Base-by-base conservation (phyloP, 2,797 vertebrate genomes). In the Pipistrellus kuhlii region DNA sequence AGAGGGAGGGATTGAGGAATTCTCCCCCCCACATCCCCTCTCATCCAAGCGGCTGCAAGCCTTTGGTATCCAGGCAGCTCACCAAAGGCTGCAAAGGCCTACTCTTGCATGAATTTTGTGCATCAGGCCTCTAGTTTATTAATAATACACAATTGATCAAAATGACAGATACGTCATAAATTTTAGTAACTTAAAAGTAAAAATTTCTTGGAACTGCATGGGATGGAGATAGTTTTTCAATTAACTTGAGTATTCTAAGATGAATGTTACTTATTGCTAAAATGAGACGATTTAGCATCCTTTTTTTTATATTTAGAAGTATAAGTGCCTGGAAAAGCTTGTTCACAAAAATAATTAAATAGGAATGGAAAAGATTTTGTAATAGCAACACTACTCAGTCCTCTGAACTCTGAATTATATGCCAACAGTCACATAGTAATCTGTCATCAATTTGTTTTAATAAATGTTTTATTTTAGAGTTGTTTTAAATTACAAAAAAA, bases 381-480 rank as follows among this genome's bases (percentile, higher is more conserved):
- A 53, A 38, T 1, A 88, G 55, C 57, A 81, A 35, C 66, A 48
- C 35, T 13, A 15, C 57, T 84, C 35, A 77, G 2, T 87, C 83
- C 53, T 86, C 77, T 84, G 48, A 89, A 80, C 32, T 68, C 32
- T 71, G 55, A 95, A 41, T 46, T 85, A 25, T 35, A 13, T 85
- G 32, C 32, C 82, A 81, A 35, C 35, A 73, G 46, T 82, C 78
- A 85, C 48, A 35, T 53, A 69, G 62, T 62, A 73, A 73, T 71
- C 64, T 89, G 55, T 82, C 77, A 78, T 78, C 51, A 81, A 5
- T 55, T 77, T 59, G 8, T 94, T 80, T 89, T 68, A 90, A 85
- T 91, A 91, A 91, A 71, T 38, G 64, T 82, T 90, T 97, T 93
- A 68, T 75, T 78, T 85, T 78, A 90, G 73, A 90, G 66, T 72